Evolutionary conservation across 2,113 vertebrate species (phyloP).

Genomic region (Tympanuchus pallidicinctus): DNA sequence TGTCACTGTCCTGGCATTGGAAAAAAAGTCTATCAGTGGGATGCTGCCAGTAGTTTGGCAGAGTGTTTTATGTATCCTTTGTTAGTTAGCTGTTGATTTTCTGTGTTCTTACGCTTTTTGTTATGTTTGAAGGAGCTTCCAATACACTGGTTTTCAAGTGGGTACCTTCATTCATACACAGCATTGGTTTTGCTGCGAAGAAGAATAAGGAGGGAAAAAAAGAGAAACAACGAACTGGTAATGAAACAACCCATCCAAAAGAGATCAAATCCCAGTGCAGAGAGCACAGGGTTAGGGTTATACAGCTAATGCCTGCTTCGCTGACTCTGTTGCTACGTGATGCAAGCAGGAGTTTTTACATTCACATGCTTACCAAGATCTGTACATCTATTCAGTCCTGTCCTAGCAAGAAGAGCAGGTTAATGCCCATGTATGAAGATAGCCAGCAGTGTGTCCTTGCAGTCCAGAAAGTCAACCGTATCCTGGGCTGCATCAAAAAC

Average conservation of each 20-base stretch:
- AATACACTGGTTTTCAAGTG: not conserved
- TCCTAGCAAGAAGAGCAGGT: not conserved
- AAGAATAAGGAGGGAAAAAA: not conserved
- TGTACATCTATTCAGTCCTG: not conserved
- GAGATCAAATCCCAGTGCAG: not conserved
- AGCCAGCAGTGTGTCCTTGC: not conserved
- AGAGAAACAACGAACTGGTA: not conserved
- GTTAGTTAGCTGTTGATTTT: not conserved
- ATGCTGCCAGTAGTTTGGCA: slow-evolving; percentile 12
- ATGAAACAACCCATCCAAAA: not conserved
- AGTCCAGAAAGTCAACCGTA: no score
- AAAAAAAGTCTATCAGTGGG: not conserved
- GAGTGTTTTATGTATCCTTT: not conserved
- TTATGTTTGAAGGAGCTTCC: not conserved
- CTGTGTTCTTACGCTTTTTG: not conserved
- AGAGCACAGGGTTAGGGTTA: not conserved
- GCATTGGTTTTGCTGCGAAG: not conserved
- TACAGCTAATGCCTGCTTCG: not conserved
- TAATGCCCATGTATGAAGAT: not conserved
- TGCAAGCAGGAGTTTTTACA: not conserved
- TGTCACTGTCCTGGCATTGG: not conserved
- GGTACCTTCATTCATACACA: not conserved
- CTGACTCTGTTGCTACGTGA: not conserved
- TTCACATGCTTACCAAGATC: not conserved
- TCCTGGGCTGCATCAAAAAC: no score